Base-by-base conservation (phyloP, 2,797 vertebrate genomes). In the Fundulus diaphanus region DNA sequence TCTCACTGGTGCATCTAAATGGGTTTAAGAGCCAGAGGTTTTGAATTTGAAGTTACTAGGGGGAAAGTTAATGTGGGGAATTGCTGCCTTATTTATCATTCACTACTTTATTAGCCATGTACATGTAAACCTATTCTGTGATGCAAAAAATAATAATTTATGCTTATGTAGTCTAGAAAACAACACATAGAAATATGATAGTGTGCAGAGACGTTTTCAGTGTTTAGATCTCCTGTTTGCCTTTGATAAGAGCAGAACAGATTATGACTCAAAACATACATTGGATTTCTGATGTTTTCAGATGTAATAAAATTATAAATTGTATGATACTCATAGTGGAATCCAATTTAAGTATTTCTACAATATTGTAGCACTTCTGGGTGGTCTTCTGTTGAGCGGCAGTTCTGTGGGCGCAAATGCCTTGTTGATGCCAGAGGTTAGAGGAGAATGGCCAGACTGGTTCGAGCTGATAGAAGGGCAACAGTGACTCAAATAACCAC, bases 301-400 rank as follows among this genome's bases (percentile, higher is more conserved):
- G 79, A 33, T 90, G 76, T 84, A 82, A 86, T 83, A 56, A 82
- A 82, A 59, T 33, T 82, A 72, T 84, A 78, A 83, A 79, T 85
- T 83, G 79, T 76, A 78, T 84, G 82, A 82, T 82, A 77, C 78
- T 87, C 78, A 73, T 88, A 76, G 85, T 82, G 73, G 69, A 84
- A 79, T 84, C 69, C 76, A 75, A 83, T 79, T 85, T 68, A 85
- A 87, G 78, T 91, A 88, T 93, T 92, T 88, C 85, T 93, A 93
- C 79, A 80, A 44, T 82, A 95, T 93, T 92, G 91, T 93, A 94
- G 95, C 92, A 83, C 92, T 93, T 95, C 94, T 90, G 74, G 90
- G 92, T 92, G 80, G 76, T 92, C 92, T 93, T 91, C 95, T 95
- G 95, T n/a, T n/a, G n/a, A n/a, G n/a, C n/a, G n/a, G n/a, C n/a